Evolutionary conservation across 2,888 invertebrate species (phyloP).

Genomic region (Zele albiditarsus): DNA sequence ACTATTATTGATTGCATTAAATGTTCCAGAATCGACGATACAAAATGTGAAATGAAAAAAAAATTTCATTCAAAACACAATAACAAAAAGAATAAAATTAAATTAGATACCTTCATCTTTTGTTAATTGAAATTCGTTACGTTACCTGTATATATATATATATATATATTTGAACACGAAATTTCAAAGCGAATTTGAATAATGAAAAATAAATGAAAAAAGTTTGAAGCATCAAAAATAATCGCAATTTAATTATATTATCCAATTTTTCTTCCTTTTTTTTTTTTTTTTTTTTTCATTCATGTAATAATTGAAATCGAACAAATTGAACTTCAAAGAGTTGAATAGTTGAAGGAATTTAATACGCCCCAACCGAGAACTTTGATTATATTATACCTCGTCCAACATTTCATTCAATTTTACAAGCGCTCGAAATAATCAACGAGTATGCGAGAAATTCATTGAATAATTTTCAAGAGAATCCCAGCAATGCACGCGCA

Average conservation of each 20-base stretch:
- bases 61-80: too few relatives aligned
- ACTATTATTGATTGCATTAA: too few relatives aligned
- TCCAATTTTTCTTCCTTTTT: neutral
- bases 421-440: constrained; percentile 22
- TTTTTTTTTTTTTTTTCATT: neutral
- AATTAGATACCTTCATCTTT: neutral
- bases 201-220: neutral
- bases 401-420: constrained; percentile 24
- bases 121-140: too few relatives aligned
- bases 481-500: constrained; percentile 16
- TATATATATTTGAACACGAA: neutral
- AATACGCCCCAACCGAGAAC: constrained; percentile 10
- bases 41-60: too few relatives aligned
- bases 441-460: constrained; percentile 26
- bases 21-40: too few relatives aligned
- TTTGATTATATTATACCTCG: constrained; percentile 18
- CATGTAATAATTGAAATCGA: neutral
- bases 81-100: too few relatives aligned
- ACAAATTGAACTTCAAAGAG: constrained; percentile 21
- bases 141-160: neutral
- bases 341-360: constrained; percentile 18
- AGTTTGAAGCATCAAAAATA: neutral
- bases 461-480: constrained; percentile 26
- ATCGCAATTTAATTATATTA: neutral
- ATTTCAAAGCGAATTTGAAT: neutral